Evolutionary conservation across 2,113 vertebrate species (phyloP), one percentile per base, ranked within the genome.

Genomic region (Pterocles gutturalis): DNA sequence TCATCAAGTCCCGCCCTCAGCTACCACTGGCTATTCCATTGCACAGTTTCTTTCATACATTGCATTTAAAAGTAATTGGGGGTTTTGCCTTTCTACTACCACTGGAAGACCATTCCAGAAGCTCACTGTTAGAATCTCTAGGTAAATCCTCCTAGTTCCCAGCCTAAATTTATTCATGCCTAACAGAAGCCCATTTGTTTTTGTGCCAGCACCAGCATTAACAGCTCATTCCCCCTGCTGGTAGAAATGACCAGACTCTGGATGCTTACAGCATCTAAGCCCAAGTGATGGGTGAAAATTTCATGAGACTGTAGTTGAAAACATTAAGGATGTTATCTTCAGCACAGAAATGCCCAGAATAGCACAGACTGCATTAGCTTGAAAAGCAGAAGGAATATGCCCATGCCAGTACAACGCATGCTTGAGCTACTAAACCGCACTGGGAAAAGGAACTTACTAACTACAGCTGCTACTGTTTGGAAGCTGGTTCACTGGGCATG

Each of bases 251-350:
- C 51, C 38, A 64, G 57, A 45, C 17, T 75, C 29, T 45, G 6
- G 2, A 21, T 66, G 89, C 60, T 78, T 64, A 28, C 60, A 78
- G 43, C 51, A 67, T 75, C 43, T 67, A 84, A 89, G 25, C 53
- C 91, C 69, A 57, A 94, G 72, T 20, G 43, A 83, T 16, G 45
- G 48, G 77, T 82, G 70, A 96, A 96, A 96, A 89, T 89, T 82
- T 93, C 51, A 82, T 75, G 69, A 84, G 77, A 71, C 14, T 82
- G 34, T 34, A 94, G 33, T 28, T 53, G 69, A 72, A 96, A 94
- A 75, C 48, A 48, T 54, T 53, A 49, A 79, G 55, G 45, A 36
- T 85, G 51, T 82, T 87, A 41, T 43, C 61, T 89, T 67, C 48
- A 75, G 80, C 73, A 78, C 36, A 91, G 48, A 91, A 34, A 67